Percentiles rank a stretch among this genome's conserved stretches.
These are phyloP conservation scores for Notiomystis cincta DNA, from an alignment of 2,113 vertebrate species.

Conservation along the genomic window DNA sequence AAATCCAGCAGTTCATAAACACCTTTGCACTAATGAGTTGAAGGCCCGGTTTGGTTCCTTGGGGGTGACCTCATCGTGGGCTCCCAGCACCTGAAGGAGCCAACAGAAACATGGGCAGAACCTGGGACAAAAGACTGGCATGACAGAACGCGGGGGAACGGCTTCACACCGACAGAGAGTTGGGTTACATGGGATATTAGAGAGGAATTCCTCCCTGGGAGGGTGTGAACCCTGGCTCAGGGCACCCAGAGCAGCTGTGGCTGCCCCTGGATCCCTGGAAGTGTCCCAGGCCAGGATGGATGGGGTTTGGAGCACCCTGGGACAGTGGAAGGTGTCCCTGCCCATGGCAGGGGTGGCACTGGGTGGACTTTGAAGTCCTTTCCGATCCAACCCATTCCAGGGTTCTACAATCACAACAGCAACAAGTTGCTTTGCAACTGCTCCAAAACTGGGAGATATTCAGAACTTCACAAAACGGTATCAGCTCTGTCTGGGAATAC, in stretches of 20 bases:
- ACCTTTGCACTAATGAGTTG: background rate
- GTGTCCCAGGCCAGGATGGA: background rate
- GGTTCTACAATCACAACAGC: background rate
- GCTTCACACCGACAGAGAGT: rapidly evolving
- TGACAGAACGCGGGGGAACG: background rate
- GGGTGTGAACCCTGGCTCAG: background rate
- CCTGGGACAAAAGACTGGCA: background rate
- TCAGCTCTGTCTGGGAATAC: background rate
- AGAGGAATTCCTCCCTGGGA: rapidly evolving
- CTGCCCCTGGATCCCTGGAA: background rate
- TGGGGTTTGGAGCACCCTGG: background rate
- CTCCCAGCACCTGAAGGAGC: background rate
- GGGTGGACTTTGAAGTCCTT: background rate
- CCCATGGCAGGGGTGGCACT: background rate
- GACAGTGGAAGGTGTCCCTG: background rate
- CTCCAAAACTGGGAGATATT: background rate
- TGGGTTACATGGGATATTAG: rapidly evolving
- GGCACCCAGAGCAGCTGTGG: background rate
- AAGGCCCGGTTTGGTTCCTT: background rate
- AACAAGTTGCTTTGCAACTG: background rate
- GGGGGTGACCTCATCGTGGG: background rate
- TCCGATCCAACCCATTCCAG: background rate
- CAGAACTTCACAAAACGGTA: rapidly evolving
- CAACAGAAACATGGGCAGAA: background rate
- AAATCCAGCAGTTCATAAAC: background rate